A percentile compares a stretch with the other conserved stretches of the same genome.
Conservation (phyloP, 2,888 invertebrate species). For the Hetaerina titia region DNA sequence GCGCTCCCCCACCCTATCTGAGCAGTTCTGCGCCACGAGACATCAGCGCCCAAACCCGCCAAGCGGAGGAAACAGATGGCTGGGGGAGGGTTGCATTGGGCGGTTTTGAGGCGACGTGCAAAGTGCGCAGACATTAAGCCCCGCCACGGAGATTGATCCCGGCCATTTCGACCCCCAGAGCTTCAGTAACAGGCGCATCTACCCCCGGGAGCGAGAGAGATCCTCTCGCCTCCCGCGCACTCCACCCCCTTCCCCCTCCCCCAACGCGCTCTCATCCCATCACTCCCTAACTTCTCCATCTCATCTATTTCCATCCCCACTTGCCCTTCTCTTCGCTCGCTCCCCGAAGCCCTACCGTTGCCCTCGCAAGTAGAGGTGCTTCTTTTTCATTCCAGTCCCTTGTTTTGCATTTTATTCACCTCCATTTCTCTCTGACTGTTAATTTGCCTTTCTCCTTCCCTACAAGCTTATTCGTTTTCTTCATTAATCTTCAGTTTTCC, state of each 20-base stretch:
- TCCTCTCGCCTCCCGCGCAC: background rate
- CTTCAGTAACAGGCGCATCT: background rate
- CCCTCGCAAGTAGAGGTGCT: too few species aligned
- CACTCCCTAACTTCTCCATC: background rate
- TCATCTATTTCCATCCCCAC: background rate
- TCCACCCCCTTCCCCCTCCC: too few species aligned
- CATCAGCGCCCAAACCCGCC: too few species aligned
- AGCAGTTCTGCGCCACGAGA: background rate
- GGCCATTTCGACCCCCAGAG: background rate
- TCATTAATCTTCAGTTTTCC: too few species aligned
- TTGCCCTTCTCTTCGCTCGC: background rate
- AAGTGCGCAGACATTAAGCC: conserved; percentile 53
- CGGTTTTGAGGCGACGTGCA: conserved; percentile 2
- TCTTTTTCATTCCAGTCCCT: too few species aligned
- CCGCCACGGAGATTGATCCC: conserved; percentile 45
- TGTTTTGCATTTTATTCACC: too few species aligned
- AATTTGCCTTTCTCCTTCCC: too few species aligned
- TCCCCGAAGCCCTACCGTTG: too few species aligned
- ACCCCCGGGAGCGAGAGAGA: background rate
- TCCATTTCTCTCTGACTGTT: too few species aligned
- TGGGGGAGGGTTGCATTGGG: background rate
- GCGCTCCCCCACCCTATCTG: background rate
- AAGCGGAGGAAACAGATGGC: background rate
- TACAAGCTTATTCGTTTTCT: too few species aligned
- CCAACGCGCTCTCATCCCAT: background rate